Evolutionary conservation across 2,113 vertebrate genomes (phyloP).

Genomic region (Conger conger): DNA sequence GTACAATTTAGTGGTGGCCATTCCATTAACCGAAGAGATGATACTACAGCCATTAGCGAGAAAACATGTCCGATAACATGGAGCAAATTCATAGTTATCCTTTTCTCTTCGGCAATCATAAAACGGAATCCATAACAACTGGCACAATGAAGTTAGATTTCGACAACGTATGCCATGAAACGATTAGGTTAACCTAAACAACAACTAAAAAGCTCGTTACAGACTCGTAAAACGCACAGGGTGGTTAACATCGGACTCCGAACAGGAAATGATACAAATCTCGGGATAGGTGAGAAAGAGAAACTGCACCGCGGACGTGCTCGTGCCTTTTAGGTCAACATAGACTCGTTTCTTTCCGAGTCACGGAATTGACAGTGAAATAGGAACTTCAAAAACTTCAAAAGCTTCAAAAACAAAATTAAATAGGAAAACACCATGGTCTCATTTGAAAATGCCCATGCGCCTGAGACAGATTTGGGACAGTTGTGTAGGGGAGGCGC

Average conservation of each 20-base stretch:
- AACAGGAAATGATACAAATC: background rate
- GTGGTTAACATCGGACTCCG: background rate
- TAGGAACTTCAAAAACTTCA: no score
- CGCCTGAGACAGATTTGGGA: no score
- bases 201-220: background rate
- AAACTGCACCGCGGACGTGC: background rate
- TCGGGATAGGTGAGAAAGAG: background rate
- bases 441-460: no score
- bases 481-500: no score
- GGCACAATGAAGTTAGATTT: background rate
- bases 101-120: background rate
- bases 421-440: no score
- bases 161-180: background rate
- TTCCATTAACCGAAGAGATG: conserved; percentile 30
- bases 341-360: no score
- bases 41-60: background rate
- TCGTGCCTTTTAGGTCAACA: background rate
- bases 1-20: conserved; percentile 38
- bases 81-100: conserved; percentile 19
- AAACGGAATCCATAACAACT: background rate
- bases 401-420: no score
- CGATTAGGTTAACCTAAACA: background rate
- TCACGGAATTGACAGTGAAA: no score
- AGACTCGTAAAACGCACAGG: background rate
- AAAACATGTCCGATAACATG: conserved; percentile 15